Conservation (phyloP, 2,113 vertebrate species). For the Rhegmatorhina hoffmannsi region DNA sequence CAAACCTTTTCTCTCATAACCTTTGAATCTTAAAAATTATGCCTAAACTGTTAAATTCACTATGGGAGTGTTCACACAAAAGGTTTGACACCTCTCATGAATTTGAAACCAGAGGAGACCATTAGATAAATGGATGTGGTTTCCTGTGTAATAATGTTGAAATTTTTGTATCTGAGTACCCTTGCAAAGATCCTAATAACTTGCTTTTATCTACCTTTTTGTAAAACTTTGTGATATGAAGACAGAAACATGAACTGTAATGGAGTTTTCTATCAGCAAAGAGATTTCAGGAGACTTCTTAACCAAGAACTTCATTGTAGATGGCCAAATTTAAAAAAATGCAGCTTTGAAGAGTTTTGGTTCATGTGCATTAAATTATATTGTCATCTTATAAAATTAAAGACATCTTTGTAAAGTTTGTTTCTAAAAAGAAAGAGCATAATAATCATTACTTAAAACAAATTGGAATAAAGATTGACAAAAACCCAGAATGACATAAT, state of each 20-base stretch:
- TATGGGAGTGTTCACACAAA: neutral
- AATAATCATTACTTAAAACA: neutral
- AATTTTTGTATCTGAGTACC: neutral
- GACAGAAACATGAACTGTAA: neutral
- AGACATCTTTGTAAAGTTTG: neutral
- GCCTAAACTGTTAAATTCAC: neutral
- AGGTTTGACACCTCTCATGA: neutral
- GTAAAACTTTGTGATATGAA: neutral
- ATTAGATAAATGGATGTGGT: neutral
- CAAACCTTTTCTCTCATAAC: neutral
- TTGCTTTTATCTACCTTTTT: neutral
- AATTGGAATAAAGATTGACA: neutral
- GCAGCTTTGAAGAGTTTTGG: neutral
- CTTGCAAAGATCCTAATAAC: neutral
- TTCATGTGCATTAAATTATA: neutral
- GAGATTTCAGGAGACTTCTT: neutral
- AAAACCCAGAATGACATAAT: neutral
- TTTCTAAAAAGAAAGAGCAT: neutral
- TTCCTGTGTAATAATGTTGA: neutral
- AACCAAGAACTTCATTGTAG: neutral
- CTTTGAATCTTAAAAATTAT: neutral
- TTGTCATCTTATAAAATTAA: neutral
- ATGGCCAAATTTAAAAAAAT: neutral
- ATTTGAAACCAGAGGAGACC: neutral
- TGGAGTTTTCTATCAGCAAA: neutral